A percentile compares a stretch with the other conserved stretches of the same genome.
Evolutionary conservation across 2,113 vertebrate species (phyloP).

Genomic region (Poicephalus meyeri): DNA sequence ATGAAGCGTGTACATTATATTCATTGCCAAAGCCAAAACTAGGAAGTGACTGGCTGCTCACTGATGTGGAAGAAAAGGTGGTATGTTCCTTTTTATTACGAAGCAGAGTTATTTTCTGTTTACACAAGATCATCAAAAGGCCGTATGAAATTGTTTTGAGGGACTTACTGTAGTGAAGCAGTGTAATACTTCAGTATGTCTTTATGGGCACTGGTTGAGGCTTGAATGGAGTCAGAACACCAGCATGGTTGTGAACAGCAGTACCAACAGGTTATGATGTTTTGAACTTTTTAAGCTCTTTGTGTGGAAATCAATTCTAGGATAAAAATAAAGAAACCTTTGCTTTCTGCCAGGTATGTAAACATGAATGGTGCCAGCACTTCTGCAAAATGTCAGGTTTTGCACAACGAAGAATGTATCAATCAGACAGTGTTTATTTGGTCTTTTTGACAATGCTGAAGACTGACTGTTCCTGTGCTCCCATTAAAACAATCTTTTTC

Average conservation of each 20-base stretch:
- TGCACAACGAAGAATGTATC: neutral
- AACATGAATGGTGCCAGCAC: neutral
- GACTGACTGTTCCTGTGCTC: neutral
- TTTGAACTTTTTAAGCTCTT: neutral
- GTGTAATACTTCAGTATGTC: neutral
- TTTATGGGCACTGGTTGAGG: neutral
- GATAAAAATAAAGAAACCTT: neutral
- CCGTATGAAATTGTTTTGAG: neutral
- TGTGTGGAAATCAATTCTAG: neutral
- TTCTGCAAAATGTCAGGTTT: neutral
- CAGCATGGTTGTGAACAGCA: neutral
- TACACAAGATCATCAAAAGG: neutral
- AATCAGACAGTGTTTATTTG: neutral
- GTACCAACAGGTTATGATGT: neutral
- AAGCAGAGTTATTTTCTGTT: neutral
- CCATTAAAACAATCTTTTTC: neutral
- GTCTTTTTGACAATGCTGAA: neutral
- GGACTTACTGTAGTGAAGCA: neutral
- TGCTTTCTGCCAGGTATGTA: slow-evolving; percentile 6
- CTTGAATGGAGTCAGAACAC: neutral
- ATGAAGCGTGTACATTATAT: neutral
- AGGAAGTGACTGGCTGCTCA: neutral
- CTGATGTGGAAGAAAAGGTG: neutral
- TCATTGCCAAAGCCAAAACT: neutral
- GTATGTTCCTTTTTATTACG: neutral